Evolutionary conservation across 1,140 invertebrate genomes (phyloP).

Genomic region (Calliphora vicina): DNA sequence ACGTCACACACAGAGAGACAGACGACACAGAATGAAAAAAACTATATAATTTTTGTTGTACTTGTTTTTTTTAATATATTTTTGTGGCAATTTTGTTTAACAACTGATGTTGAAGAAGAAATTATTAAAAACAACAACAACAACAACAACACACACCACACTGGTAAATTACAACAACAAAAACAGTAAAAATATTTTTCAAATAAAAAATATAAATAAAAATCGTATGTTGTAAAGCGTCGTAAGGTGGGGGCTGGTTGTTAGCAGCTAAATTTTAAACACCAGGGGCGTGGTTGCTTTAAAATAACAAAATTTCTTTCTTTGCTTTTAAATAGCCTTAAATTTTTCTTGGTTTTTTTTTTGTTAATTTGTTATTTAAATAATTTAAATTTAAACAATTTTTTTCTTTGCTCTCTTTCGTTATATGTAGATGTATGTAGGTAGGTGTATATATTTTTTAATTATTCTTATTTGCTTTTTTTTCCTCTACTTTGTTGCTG

Average conservation of each 20-base stretch:
- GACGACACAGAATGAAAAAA: neutral
- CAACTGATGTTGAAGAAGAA: neutral
- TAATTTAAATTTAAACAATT: neutral
- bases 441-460: neutral
- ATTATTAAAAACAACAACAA: neutral
- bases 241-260: neutral
- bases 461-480: neutral
- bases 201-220: too few species aligned
- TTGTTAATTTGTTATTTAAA: neutral
- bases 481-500: too few species aligned
- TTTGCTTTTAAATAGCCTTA: neutral
- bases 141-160: neutral
- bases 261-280: too few species aligned
- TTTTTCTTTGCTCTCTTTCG: too few species aligned
- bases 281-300: neutral
- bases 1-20: conserved; percentile 2
- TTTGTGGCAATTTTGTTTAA: neutral
- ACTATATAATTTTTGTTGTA: too few species aligned
- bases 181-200: neutral
- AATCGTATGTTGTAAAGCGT: neutral
- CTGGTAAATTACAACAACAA: neutral
- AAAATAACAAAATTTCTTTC: neutral
- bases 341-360: neutral
- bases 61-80: neutral
- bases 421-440: too few species aligned